phyloP scores from a whole-genome alignment of 2,113 vertebrate genomes.

The Myotis lucifugus region DNA sequence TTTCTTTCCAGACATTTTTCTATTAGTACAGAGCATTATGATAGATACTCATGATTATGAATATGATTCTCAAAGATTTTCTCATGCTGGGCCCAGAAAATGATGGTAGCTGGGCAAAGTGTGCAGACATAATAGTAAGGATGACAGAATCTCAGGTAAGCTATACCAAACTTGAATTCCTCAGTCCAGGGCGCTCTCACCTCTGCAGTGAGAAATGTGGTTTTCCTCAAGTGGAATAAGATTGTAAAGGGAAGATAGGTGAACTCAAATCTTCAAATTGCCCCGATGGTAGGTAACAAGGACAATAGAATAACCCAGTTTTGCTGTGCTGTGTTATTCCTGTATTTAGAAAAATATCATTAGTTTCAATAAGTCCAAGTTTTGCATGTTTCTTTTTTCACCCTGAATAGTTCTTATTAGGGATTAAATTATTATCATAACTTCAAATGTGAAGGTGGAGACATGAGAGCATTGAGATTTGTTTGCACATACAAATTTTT shows the following conservation, averaged over 20 bases:
- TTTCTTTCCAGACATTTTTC: neutral
- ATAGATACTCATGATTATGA: neutral
- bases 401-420: neutral
- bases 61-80: neutral
- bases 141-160: neutral
- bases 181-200: neutral
- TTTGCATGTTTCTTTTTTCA: neutral
- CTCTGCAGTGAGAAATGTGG: neutral
- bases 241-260: neutral
- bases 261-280: neutral
- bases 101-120: neutral
- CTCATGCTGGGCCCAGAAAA: neutral
- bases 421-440: neutral
- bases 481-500: neutral
- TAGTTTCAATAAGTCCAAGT: neutral
- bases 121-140: neutral
- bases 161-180: neutral
- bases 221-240: neutral
- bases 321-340: neutral
- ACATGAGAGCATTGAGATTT: neutral
- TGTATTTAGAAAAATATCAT: neutral
- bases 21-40: neutral
- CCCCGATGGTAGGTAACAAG: neutral
- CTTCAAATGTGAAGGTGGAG: neutral
- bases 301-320: neutral